These are phyloP conservation scores for Lampris megalopsis DNA, from an alignment of 2,113 vertebrate genomes.

Conservation along the genomic window DNA sequence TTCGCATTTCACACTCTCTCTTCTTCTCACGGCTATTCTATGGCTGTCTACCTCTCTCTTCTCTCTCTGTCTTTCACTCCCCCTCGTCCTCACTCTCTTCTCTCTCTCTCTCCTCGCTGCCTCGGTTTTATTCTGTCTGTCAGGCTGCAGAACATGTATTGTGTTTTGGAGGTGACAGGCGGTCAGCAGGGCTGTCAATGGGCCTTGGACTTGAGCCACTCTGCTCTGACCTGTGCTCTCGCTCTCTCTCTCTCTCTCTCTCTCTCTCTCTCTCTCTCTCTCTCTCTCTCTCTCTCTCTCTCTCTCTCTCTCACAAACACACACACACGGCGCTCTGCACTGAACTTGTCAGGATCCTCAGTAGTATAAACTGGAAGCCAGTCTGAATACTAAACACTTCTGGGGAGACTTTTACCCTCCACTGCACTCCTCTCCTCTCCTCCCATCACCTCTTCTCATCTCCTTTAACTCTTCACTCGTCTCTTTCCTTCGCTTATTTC, in stretches of 20 bases:
- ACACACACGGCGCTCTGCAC: conserved; percentile 18
- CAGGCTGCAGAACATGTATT: not conserved
- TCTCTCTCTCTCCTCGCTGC: not conserved
- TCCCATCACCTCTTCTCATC: not conserved
- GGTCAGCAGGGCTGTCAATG: conserved; percentile 37
- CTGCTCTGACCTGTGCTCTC: conserved; percentile 52
- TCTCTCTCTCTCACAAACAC: conserved; percentile 6
- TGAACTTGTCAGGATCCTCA: conserved; percentile 56
- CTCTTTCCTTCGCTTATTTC: not conserved
- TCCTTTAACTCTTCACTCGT: not conserved
- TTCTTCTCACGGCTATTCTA: not conserved
- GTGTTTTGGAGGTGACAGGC: conserved; percentile 45
- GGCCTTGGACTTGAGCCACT: conserved; percentile 11
- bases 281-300: not conserved
- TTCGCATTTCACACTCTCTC: not conserved
- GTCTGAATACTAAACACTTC: conserved; percentile 55
- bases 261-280: not conserved
- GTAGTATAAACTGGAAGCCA: conserved; percentile 22
- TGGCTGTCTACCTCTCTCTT: not conserved
- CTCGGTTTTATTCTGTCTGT: not conserved
- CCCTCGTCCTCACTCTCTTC: not conserved
- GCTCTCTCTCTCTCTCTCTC: not conserved
- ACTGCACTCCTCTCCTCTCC: not conserved
- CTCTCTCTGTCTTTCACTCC: not conserved
- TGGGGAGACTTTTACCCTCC: conserved; percentile 24